These are phyloP conservation scores for Alloplasta piceator DNA, from an alignment of 2,888 invertebrate species.

Conservation along the genomic window DNA sequence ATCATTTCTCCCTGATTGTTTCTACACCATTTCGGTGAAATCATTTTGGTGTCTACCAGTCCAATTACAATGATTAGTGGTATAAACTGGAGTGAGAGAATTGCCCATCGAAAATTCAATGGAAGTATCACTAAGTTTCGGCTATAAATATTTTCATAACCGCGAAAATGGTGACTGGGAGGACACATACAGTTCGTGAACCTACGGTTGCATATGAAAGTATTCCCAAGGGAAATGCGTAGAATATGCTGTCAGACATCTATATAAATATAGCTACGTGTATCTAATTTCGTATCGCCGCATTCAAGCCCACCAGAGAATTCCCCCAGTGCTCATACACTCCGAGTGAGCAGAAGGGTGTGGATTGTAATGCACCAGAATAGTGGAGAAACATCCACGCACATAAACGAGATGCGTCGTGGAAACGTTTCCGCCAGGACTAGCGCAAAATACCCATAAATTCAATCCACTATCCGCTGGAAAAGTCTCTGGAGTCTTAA, in stretches of 20 bases:
- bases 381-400: no score
- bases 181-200: no score
- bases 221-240: not conserved
- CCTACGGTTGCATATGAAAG: no score
- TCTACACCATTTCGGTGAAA: not conserved
- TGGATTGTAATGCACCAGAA: not conserved
- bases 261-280: slow-evolving; percentile 8
- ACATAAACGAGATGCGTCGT: no score
- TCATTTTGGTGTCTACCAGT: not conserved
- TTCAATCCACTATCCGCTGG: no score
- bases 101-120: no score
- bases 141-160: no score
- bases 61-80: not conserved
- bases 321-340: slow-evolving; percentile 25
- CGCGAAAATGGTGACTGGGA: no score
- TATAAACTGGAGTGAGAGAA: not conserved
- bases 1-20: not conserved
- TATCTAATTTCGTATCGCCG: slow-evolving; percentile 32
- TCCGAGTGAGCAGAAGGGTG: slow-evolving; percentile 1
- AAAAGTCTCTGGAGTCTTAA: no score
- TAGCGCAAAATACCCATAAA: no score
- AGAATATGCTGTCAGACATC: not conserved
- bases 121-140: no score
- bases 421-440: no score
- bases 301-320: slow-evolving; percentile 44